Evolutionary conservation across 2,113 vertebrate species (phyloP).

Genomic region (Sebastes fasciatus): DNA sequence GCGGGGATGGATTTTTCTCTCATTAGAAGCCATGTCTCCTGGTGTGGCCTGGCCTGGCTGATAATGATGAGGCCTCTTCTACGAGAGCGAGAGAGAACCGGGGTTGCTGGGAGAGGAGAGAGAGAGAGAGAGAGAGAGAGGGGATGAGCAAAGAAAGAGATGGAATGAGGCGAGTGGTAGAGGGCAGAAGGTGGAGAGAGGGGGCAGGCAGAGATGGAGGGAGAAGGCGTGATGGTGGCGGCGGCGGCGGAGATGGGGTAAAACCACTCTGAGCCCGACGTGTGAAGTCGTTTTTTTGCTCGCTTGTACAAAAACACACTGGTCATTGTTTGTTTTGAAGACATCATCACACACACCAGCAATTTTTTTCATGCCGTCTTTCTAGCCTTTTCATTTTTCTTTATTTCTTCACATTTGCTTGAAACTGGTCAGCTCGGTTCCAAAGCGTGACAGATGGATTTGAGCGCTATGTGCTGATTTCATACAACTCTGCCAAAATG

Average conservation of each 20-base stretch:
- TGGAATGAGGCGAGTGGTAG: slow-evolving; percentile 55
- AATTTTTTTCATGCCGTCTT: neutral
- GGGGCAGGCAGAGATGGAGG: slow-evolving; percentile 53
- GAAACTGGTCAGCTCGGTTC: slow-evolving; percentile 5
- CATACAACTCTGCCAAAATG: slow-evolving; percentile 22
- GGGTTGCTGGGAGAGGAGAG: slow-evolving; percentile 37
- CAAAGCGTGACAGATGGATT: slow-evolving; percentile 27
- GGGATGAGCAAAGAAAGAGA: slow-evolving; percentile 42
- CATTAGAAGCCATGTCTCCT: slow-evolving; percentile 86
- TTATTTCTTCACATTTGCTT: slow-evolving; percentile 20
- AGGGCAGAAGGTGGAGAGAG: slow-evolving; percentile 59
- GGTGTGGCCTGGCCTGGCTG: slow-evolving; percentile 81
- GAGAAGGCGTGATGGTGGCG: slow-evolving; percentile 15
- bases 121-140: slow-evolving; percentile 22
- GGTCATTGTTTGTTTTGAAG: slow-evolving; percentile 20
- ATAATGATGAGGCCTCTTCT: slow-evolving; percentile 81
- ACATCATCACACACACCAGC: neutral
- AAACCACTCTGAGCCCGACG: slow-evolving; percentile 6
- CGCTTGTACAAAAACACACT: slow-evolving; percentile 1
- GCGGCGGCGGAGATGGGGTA: slow-evolving; percentile 6
- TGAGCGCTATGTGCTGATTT: slow-evolving; percentile 29
- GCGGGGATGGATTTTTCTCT: slow-evolving; percentile 85
- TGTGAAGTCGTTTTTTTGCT: slow-evolving; percentile 25
- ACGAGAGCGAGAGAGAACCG: slow-evolving; percentile 52
- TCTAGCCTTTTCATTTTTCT: slow-evolving; percentile 16